Evolutionary conservation across 2,113 vertebrate genomes (phyloP).

Genomic region (Vombatus ursinus): DNA sequence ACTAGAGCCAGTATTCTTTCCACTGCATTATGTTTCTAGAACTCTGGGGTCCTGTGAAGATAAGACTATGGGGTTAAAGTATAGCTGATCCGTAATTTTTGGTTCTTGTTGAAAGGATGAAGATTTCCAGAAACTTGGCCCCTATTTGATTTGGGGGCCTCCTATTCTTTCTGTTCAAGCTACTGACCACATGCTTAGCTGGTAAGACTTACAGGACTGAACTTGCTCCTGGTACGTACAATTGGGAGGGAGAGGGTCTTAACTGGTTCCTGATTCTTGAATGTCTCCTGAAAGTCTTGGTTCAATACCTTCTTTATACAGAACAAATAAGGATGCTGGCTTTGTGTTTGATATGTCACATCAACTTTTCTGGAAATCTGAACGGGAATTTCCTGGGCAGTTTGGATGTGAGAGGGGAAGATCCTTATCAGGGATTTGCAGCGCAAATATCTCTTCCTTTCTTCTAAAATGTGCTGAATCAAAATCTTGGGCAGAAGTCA

Average conservation of each 20-base stretch:
- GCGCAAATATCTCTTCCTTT: neutral
- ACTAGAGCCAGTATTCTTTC: neutral
- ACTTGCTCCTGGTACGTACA: neutral
- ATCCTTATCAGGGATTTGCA: neutral
- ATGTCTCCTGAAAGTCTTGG: neutral
- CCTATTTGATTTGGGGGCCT: neutral
- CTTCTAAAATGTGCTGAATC: slow-evolving; percentile 29
- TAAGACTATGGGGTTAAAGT: neutral
- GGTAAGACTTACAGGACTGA: slow-evolving; percentile 4
- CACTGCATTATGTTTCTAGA: slow-evolving; percentile 8
- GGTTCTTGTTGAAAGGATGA: slow-evolving; percentile 5
- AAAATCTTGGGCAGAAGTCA: neutral
- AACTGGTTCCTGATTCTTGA: neutral
- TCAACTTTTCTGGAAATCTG: neutral
- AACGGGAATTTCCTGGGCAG: slow-evolving; percentile 13
- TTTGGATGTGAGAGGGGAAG: neutral
- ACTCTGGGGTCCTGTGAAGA: neutral
- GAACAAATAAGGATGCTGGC: neutral
- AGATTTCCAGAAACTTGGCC: slow-evolving; percentile 5
- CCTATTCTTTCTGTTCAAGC: neutral
- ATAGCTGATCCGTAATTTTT: neutral
- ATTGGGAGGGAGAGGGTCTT: neutral
- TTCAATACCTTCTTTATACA: neutral
- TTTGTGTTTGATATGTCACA: neutral
- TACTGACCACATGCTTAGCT: neutral